These are phyloP conservation scores for Hydractinia echinata DNA, from an alignment of 30 jellyfish, hydroid and myxozoan species.

Conservation along the genomic window DNA sequence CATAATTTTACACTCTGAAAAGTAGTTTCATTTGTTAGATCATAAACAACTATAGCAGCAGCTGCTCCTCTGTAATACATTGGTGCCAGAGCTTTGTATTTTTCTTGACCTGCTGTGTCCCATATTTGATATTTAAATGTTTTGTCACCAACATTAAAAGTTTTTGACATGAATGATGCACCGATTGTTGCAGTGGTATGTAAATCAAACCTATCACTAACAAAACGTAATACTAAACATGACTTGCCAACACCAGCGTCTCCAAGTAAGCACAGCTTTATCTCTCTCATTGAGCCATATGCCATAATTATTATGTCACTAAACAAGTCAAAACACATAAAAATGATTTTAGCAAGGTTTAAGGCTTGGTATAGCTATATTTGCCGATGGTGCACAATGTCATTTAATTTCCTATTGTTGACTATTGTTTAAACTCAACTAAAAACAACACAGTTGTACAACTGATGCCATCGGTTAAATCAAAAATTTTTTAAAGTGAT, in stretches of 20 bases:
- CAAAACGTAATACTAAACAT: slow-evolving; percentile 90
- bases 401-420: no score
- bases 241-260: slow-evolving; percentile 99
- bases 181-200: slow-evolving; percentile 74
- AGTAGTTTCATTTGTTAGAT: slow-evolving; percentile 48
- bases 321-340: no score
- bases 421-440: no score
- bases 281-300: slow-evolving; percentile 32
- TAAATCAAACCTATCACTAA: slow-evolving; percentile 71
- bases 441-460: no score
- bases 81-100: slow-evolving; percentile 84
- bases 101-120: slow-evolving; percentile 99
- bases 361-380: no score
- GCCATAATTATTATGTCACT: slow-evolving; percentile 17
- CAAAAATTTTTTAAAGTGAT: no score
- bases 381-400: no score
- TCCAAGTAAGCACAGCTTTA: slow-evolving; percentile 33
- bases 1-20: slow-evolving; percentile 67
- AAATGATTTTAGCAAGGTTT: no score
- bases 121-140: slow-evolving; percentile 76
- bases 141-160: slow-evolving; percentile 46
- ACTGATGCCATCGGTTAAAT: no score
- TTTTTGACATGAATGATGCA: slow-evolving; percentile 88
- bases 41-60: slow-evolving; percentile 91
- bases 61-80: slow-evolving; percentile 94